Evolutionary conservation across 2,888 invertebrate species (phyloP), one percentile per base, ranked within the genome.

Genomic region (Epirrita christyi): DNA sequence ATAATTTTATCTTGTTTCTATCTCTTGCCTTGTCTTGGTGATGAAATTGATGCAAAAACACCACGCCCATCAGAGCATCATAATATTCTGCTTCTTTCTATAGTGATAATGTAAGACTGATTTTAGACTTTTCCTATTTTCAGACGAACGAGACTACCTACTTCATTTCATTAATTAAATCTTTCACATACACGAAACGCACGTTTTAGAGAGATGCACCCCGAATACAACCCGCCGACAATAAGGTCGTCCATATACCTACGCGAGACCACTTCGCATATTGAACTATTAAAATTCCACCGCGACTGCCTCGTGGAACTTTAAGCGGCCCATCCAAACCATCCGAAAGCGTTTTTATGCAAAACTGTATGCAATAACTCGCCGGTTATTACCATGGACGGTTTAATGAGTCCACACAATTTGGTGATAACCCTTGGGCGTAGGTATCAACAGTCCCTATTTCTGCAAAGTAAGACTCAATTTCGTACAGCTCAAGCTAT

Each of bases 261-360:
- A 68, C 56, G 54, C 59, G 44, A 51, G 61, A 68, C 70, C 64
- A 72, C 74, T 72, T 65, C 68, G 70, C 72, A 76, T 78, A 79
- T 81, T 76, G 76, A 69, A 80, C 82, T 78, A 85, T 86, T 85
- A 84, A 86, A 82, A 86, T 87, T 85, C 85, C 77, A 51, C 45
- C 50, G 32, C 36, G 21, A 4, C 54, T 48, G 54, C 52, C 49
- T 55, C 49, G 36, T 36, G 46, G 51, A 61, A 67, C 59, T 64
- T 59, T 47, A 42, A 64, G 56, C 54, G 63, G 52, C 55, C 63
- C 63, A 56, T 65, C 62, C 58, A 46, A 56, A 51, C 44, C 55
- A 21, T 47, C 40, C 42, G 6, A 29, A 36, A 62, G 40, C 70
- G 73, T 81, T 82, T 86, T 87, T 87, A 88, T 88, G 88, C 87